Percentiles rank a stretch among this genome's conserved stretches.
phyloP scores from a whole-genome alignment of 1,140 invertebrate species.

The Lasioglossum baleicum region DNA sequence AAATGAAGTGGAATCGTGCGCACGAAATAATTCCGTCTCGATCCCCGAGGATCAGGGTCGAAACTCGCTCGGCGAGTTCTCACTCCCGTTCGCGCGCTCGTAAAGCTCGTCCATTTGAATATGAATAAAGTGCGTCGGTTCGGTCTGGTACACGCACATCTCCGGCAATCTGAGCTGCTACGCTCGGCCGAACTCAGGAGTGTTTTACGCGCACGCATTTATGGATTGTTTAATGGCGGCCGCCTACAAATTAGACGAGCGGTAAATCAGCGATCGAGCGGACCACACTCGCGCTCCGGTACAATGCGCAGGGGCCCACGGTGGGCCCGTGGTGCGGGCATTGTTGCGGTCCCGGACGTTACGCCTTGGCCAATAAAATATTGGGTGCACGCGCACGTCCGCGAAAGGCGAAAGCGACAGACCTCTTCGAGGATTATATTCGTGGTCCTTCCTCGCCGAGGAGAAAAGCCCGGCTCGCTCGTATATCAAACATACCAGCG shows the following conservation, averaged over 20 bases:
- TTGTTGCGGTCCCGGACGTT: conserved; percentile 38
- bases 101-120: conserved; percentile 78
- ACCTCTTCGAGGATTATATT: background rate
- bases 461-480: conserved; percentile 41
- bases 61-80: conserved; percentile 57
- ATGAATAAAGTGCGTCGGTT: conserved; percentile 74
- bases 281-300: conserved; percentile 68
- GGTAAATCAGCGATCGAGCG: conserved; percentile 79
- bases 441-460: conserved; percentile 11
- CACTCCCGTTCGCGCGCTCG: conserved; percentile 66
- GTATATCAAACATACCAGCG: conserved; percentile 55
- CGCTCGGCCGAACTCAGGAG: conserved; percentile 54
- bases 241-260: conserved; percentile 80
- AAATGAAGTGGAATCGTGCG: no score
- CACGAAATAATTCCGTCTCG: background rate
- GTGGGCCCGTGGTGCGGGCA: conserved; percentile 26
- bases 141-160: conserved; percentile 37
- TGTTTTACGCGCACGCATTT: conserved; percentile 78
- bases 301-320: conserved; percentile 3
- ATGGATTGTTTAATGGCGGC: conserved; percentile 80
- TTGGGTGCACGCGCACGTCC: conserved; percentile 51
- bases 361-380: conserved; percentile 60
- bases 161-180: conserved; percentile 5
- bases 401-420: conserved; percentile 18
- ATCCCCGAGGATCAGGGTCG: conserved; percentile 17